Evolutionary conservation across 2,888 invertebrate genomes (phyloP), one percentile per base, ranked within the genome.

Genomic region (Tipula vernalis): DNA sequence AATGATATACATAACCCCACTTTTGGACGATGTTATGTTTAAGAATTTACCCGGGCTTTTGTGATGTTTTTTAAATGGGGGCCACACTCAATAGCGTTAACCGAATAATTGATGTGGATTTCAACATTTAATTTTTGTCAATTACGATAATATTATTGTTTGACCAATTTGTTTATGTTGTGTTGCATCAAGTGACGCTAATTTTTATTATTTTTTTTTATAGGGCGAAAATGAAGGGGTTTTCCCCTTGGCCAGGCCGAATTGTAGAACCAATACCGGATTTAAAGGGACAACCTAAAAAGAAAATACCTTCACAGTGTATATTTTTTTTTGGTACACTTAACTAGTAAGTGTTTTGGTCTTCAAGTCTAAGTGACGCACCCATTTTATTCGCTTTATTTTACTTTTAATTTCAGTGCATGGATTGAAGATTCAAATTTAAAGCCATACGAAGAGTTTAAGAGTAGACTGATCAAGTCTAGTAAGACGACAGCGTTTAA

Each of bases 191-290:
- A 71, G 71, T 41, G 84, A 84, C 84, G 84, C 84, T 84, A n/a
- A 15, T 5, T n/a, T n/a, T 39, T 5, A 13, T 84, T 39, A n/a
- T 84, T 84, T 84, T 3, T 85, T 44, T 85, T 15, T 42, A 44
- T 15, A 98, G 98, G 98, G 98, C 98, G 87, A 98, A 98, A 94
- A 98, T 98, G 98, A 98, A 98, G 94, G 97, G 98, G 89, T 98
- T 97, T 93, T 96, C 97, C 89, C 97, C 98, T 88, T 98, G 98
- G 98, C 98, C 98, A 88, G 98, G 97, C 2, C 84, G 84, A 97
- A 95, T 98, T 90, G 95, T 96, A 57, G 94, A 95, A 89, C 96
- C 97, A 12, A 95, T 95, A 86, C 93, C 95, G 87, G 96, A 96
- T 90, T 92, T 95, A 89, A 94, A 96, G 90, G 95, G 94, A 90